Evolutionary conservation across 1,140 invertebrate genomes (phyloP).

Genomic region (Lerema accius): DNA sequence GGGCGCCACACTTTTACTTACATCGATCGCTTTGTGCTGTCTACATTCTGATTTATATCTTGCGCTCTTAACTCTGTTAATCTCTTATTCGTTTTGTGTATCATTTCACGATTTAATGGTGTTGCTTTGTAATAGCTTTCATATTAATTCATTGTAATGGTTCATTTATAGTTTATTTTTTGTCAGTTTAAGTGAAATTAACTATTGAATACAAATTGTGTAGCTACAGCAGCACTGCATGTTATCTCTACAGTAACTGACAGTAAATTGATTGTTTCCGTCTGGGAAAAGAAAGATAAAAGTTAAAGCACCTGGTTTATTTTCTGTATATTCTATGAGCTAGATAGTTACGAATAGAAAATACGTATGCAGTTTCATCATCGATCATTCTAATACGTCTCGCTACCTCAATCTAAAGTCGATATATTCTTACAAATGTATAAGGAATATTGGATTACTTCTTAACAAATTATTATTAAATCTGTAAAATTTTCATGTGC

Average conservation of each 20-base stretch:
- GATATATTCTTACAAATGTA: slow-evolving; percentile 73
- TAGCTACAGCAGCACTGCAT: slow-evolving; percentile 20
- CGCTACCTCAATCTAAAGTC: slow-evolving; percentile 64
- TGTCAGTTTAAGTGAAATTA: slow-evolving; percentile 24
- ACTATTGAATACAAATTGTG: slow-evolving; percentile 26
- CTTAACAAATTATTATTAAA: slow-evolving; percentile 67
- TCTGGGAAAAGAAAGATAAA: slow-evolving; percentile 30
- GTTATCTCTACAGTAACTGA: slow-evolving; percentile 33
- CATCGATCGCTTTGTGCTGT: slow-evolving; percentile 54
- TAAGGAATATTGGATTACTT: slow-evolving; percentile 52
- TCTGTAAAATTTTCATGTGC: slow-evolving; percentile 58
- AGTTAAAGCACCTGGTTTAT: slow-evolving; percentile 8
- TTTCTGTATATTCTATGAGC: slow-evolving; percentile 12
- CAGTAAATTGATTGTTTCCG: slow-evolving; percentile 33
- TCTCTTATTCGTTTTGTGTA: slow-evolving; percentile 46
- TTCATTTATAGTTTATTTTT: slow-evolving; percentile 14
- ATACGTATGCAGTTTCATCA: slow-evolving; percentile 57
- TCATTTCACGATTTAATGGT: slow-evolving; percentile 40
- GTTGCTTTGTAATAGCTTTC: slow-evolving; percentile 36
- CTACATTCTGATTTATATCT: slow-evolving; percentile 62
- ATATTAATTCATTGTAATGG: slow-evolving; percentile 18
- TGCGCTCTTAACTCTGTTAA: slow-evolving; percentile 44
- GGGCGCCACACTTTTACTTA: slow-evolving; percentile 70
- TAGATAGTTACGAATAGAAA: slow-evolving; percentile 1
- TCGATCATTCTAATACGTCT: slow-evolving; percentile 76